A percentile compares a stretch with the other conserved stretches of the same genome.
Evolutionary conservation across 2,797 vertebrate species (phyloP).

Genomic region (Epinephelus malabaricus): DNA sequence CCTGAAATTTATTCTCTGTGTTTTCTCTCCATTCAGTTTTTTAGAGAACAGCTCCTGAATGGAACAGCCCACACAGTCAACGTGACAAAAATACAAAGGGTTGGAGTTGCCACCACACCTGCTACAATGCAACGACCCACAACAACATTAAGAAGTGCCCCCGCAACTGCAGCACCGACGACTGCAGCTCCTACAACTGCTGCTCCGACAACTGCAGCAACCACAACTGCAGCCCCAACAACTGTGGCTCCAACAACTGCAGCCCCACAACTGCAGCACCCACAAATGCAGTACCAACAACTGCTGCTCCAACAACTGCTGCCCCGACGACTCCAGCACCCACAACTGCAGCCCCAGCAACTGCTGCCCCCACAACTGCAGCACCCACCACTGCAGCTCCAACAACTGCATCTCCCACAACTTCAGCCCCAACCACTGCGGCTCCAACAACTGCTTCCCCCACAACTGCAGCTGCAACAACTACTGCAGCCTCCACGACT

Average conservation of each 20-base stretch:
- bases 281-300: too few relatives aligned
- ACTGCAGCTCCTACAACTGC: background rate
- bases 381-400: too few relatives aligned
- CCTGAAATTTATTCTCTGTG: slow-evolving; percentile 1
- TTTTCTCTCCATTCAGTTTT: slow-evolving; percentile 48
- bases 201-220: rapidly evolving
- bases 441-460: background rate
- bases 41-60: slow-evolving; percentile 32
- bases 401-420: too few relatives aligned
- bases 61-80: slow-evolving; percentile 22
- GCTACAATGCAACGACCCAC: too few relatives aligned
- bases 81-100: slow-evolving; percentile 26
- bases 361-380: too few relatives aligned
- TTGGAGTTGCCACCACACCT: background rate
- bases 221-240: too few relatives aligned
- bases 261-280: too few relatives aligned
- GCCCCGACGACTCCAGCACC: too few relatives aligned
- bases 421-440: rapidly evolving
- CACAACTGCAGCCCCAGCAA: rapidly evolving
- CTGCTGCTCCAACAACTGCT: too few relatives aligned
- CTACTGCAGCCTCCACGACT: rapidly evolving
- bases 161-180: rapidly evolving
- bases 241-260: too few relatives aligned
- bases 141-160: background rate
- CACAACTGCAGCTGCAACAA: background rate